A percentile compares a stretch with the other conserved stretches of the same genome.
phyloP scores from a whole-genome alignment of 2,113 vertebrate species.

The Tringa solitaria region DNA sequence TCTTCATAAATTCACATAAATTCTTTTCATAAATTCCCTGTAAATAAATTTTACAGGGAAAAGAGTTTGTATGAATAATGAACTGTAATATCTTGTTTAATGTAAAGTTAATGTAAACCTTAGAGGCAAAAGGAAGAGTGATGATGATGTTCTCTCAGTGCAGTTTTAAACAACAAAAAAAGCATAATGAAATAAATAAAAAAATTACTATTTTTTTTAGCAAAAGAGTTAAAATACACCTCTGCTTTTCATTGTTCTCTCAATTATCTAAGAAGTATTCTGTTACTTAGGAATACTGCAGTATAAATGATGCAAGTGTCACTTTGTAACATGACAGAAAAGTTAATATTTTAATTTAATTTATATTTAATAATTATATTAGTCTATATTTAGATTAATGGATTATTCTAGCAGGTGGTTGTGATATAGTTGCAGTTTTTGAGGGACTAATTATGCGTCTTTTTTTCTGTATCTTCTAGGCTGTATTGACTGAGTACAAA shows the following conservation, averaged over 20 bases:
- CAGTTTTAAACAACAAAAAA: neutral
- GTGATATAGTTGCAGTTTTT: neutral
- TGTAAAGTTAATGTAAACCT: neutral
- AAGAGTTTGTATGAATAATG: neutral
- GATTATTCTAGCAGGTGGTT: neutral
- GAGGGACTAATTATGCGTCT: neutral
- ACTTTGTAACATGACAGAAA: neutral
- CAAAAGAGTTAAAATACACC: neutral
- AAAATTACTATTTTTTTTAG: accelerated
- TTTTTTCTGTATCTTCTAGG: constrained; percentile 74
- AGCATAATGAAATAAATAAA: neutral
- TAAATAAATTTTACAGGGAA: neutral
- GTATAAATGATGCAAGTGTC: neutral
- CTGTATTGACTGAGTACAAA: constrained; percentile 95
- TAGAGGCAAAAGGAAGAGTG: neutral
- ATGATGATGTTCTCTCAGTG: neutral
- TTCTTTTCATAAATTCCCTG: neutral
- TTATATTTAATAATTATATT: neutral
- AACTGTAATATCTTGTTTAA: neutral
- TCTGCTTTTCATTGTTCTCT: neutral
- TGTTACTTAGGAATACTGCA: neutral
- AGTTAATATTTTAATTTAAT: neutral
- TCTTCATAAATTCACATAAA: neutral
- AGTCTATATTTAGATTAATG: neutral
- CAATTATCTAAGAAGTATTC: neutral